Conservation (phyloP, 37 sponge, comb jelly and placozoan species). For the Ephydatia muelleri region DNA sequence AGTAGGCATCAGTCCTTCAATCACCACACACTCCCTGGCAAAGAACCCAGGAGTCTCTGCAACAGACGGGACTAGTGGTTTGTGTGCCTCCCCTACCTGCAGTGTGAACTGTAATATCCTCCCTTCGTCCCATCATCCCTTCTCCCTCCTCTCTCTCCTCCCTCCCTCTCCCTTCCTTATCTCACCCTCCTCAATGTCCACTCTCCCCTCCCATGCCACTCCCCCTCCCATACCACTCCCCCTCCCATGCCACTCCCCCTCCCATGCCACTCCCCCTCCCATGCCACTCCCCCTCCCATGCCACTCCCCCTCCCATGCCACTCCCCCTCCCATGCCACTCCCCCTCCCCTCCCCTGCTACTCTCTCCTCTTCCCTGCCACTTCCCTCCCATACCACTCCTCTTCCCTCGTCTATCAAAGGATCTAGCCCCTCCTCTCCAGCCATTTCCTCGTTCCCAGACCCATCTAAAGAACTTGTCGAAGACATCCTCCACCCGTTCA, state of each 20-base stretch:
- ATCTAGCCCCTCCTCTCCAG: not conserved
- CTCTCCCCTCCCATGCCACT: too few relatives aligned
- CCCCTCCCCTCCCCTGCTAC: not conserved
- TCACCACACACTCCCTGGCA: not conserved
- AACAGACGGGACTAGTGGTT: not conserved
- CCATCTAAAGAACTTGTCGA: not conserved
- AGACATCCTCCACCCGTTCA: slow-evolving; percentile 80
- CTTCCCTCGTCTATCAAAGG: too few relatives aligned
- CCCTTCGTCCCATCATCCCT: too few relatives aligned
- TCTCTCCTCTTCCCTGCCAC: not conserved
- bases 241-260: too few relatives aligned
- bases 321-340: not conserved
- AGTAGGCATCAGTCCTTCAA: slow-evolving; percentile 77
- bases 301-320: not conserved
- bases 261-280: not conserved
- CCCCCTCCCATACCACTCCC: too few relatives aligned
- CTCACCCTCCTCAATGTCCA: not conserved
- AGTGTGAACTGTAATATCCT: too few relatives aligned
- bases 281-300: too few relatives aligned
- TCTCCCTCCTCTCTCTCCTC: too few relatives aligned
- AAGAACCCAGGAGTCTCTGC: not conserved
- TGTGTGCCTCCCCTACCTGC: too few relatives aligned
- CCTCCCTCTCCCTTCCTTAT: too few relatives aligned
- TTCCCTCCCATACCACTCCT: not conserved
- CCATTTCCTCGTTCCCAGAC: not conserved